A percentile compares a stretch with the other conserved stretches of the same genome.
phyloP scores from a whole-genome alignment of 2,113 vertebrate species.

The Laticauda laticaudata region DNA sequence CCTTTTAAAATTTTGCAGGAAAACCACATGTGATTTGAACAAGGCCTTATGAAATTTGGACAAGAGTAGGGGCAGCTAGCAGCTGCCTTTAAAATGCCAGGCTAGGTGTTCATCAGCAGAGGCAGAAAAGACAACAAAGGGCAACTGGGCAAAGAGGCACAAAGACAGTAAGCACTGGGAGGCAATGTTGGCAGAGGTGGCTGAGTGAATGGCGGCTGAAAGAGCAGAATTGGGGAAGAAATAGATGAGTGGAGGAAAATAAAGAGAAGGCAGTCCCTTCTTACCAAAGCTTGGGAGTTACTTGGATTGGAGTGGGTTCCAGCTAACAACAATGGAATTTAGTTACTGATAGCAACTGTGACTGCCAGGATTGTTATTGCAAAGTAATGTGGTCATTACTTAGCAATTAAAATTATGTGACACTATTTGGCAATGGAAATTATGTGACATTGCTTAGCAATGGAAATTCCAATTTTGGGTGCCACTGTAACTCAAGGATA shows the following conservation, averaged over 20 bases:
- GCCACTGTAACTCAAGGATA: background rate
- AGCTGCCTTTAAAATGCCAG: background rate
- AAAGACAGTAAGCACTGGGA: background rate
- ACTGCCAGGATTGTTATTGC: background rate
- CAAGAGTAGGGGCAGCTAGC: background rate
- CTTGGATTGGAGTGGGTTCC: background rate
- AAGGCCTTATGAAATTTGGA: background rate
- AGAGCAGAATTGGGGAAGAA: background rate
- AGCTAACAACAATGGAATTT: background rate
- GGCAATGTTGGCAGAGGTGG: background rate
- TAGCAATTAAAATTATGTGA: background rate
- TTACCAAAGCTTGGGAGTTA: background rate
- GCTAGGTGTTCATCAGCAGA: background rate
- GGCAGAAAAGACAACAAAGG: background rate
- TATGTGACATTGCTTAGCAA: background rate
- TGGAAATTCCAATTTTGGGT: background rate
- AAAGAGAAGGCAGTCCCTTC: background rate
- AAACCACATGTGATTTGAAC: background rate
- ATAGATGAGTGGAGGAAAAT: background rate
- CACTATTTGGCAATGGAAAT: too few relatives aligned
- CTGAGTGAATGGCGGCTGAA: background rate
- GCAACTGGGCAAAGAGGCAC: background rate
- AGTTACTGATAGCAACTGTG: background rate
- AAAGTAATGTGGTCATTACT: background rate
- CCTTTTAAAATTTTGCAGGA: background rate